Percentiles rank a stretch among this genome's conserved stretches.
Evolutionary conservation across 2,113 vertebrate genomes (phyloP).

Genomic region (Erythrocebus patas): DNA sequence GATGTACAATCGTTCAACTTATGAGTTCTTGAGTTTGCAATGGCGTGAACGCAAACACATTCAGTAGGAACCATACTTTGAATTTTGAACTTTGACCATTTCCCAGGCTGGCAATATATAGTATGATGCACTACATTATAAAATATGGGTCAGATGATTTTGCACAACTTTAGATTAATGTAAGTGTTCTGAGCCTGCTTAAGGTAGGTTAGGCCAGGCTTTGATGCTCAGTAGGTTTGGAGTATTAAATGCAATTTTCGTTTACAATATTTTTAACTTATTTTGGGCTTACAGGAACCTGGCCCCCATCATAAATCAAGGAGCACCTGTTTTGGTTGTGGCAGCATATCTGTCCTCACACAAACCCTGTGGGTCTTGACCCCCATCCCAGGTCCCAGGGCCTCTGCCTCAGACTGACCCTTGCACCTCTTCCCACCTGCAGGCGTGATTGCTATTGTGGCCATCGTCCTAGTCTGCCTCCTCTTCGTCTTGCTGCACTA

Average conservation of each 20-base stretch:
- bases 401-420: neutral
- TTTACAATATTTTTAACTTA: neutral
- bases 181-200: neutral
- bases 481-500: conserved; percentile 81
- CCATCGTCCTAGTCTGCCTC: conserved; percentile 85
- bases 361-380: no score
- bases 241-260: neutral
- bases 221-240: neutral
- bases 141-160: neutral
- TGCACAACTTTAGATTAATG: neutral
- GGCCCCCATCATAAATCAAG: neutral
- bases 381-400: no score
- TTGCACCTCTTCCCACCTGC: neutral
- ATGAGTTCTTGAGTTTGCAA: neutral
- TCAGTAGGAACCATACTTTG: neutral
- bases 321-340: neutral
- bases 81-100: neutral
- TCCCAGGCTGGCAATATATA: neutral
- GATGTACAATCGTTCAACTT: neutral
- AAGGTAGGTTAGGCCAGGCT: neutral
- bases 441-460: conserved; percentile 85
- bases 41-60: no score
- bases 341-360: neutral
- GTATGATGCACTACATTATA: neutral
- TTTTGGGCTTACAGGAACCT: neutral